Base-by-base conservation (phyloP, 1,140 invertebrate species). In the Anthonomus grandis region DNA sequence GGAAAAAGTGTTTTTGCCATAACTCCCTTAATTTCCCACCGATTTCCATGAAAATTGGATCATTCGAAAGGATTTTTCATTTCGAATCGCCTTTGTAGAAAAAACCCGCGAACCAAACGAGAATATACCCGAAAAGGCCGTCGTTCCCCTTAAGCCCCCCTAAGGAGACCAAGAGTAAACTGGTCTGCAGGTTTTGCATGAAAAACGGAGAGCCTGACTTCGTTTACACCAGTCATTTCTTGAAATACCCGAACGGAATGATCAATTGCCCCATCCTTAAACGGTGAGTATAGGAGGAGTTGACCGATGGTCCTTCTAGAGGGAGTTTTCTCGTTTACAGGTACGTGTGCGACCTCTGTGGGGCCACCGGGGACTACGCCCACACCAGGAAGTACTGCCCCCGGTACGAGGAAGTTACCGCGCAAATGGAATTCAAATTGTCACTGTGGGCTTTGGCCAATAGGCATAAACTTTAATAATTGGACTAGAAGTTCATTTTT, bases 311-410 rank as follows among this genome's bases (percentile, higher is more conserved):
- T 44, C 41, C 8, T 22, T 8, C 12, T 47, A 8, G 8, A 27
- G 2, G 23, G 18, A 18, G 4, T 27, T 23, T 39, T 51, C 6
- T 31, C 31, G 12, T 12, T 17, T 53, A 10, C 15, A 53, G 50
- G 27, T 53, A 53, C 25, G 25, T 27, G 4, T 53, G 50, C 13
- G 50, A 53, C 6, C 15, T 53, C 3, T 53, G 50, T 19, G 50
- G 50, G 1, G 50, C 50, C 17, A 53, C 50, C 8, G 50, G 50
- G 6, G 5, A 13, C 12, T 12, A 53, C n/a, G 25, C 50, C 13
- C 50, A 53, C 19, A 53, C 50, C 22, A 42, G 50, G 36, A 53
- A 34, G 39, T 53, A 53, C 39, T 53, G 50, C 10, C 50, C 50
- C 18, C 12, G 10, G 8, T 18, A 41, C 17, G 19, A 37, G n/a